Evolutionary conservation across 1,140 invertebrate genomes (phyloP).

Genomic region (Listronotus oregonensis): DNA sequence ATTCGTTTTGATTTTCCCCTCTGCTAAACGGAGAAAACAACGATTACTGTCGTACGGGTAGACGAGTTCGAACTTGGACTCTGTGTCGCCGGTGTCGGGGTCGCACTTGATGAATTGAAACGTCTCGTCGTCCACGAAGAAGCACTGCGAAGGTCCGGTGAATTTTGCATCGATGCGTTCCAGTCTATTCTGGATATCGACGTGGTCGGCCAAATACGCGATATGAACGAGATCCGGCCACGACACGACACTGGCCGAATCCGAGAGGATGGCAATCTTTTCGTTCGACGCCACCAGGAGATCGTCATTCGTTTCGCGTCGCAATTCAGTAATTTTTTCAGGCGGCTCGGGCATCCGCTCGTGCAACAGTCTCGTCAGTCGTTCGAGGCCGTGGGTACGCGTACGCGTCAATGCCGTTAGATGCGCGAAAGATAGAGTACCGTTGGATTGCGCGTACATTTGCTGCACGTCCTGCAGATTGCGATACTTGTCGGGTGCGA

Average conservation of each 20-base stretch:
- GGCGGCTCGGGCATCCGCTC: slow-evolving; percentile 1
- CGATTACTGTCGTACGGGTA: neutral
- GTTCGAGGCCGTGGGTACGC: neutral
- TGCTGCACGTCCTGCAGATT: slow-evolving; percentile 3
- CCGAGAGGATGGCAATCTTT: slow-evolving; percentile 2
- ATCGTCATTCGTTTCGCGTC: neutral
- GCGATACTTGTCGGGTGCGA: slow-evolving; percentile 2
- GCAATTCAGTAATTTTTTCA: slow-evolving; percentile 3
- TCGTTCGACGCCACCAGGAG: neutral
- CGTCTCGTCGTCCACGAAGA: neutral
- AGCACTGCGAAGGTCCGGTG: neutral
- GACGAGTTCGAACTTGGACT: slow-evolving; percentile 2
- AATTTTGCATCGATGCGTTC: slow-evolving; percentile 1
- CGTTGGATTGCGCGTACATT: neutral
- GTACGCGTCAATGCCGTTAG: slow-evolving; percentile 2
- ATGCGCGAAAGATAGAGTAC: neutral
- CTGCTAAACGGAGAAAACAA: neutral
- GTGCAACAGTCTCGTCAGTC: neutral
- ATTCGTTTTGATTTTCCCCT: neutral
- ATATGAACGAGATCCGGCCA: neutral
- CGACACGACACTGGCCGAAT: neutral
- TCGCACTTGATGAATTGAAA: neutral
- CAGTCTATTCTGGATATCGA: slow-evolving; percentile 1
- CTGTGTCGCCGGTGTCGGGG: slow-evolving; percentile 1
- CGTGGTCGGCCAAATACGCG: neutral